Base-by-base conservation (phyloP, 2,113 vertebrate genomes). In the Martes martes region DNA sequence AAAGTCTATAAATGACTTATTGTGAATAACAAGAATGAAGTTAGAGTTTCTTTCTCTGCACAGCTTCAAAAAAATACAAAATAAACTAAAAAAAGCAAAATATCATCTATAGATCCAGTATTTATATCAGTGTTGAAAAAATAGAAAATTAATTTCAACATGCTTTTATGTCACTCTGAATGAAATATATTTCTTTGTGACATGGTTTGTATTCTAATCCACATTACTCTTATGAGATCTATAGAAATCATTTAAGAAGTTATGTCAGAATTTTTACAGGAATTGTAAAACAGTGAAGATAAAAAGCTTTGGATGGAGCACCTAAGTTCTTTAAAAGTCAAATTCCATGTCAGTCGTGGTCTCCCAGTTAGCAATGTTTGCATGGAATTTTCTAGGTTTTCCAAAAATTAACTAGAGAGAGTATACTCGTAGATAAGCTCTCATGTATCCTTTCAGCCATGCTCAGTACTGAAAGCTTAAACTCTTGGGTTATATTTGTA, bases 1-100 rank as follows among this genome's bases (percentile, higher is more conserved):
- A 63, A 90, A 83, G n/a, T 82, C 84, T 95, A 87, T 71, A 36
- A 95, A 97, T 59, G 36, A 50, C 28, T 93, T 39, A 57, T 52
- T 50, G 31, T 82, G 88, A 97, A 81, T 24, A 80, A 84, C 96
- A 96, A 96, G 6, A 95, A 96, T 76, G 31, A 4, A 2, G 28
- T 81, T 97, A 94, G 79, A 96, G 11, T 78, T 26, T n/a, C 8
- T 97, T 96, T 10, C 79, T 61, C 31, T 87, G 83, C 97, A 89
- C 2, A 80, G 6, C 11, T 94, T 24, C 5, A 86, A 57, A 96
- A 97, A 90, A 24, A 86, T 11, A 39, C 36, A 84, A 11, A 96
- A 91, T 31, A 18, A 96, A 24, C 8, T 57, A 63, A 81, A 63
- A 4, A 88, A 73, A 36, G 7, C 33, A 61, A 73, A 89, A 79